phyloP scores from a whole-genome alignment of 2,888 invertebrate species.

The Cryptus armator region DNA sequence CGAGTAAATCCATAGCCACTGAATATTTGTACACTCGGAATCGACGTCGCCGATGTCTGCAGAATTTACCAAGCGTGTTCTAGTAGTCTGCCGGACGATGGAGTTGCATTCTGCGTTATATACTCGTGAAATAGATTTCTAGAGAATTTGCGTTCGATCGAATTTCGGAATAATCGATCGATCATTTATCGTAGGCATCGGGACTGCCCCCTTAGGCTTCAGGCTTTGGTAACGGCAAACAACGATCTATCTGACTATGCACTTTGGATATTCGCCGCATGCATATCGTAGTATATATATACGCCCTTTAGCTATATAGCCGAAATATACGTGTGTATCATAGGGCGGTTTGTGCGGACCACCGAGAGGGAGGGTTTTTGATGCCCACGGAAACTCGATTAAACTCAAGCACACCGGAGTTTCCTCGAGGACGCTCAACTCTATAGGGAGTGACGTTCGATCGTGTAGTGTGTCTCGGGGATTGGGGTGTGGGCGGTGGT shows the following conservation, averaged over 20 bases:
- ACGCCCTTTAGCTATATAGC: background rate
- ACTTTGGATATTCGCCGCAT: slow-evolving; percentile 30
- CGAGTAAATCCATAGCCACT: too few relatives aligned
- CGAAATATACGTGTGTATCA: slow-evolving; percentile 34
- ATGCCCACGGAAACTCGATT: slow-evolving; percentile 73
- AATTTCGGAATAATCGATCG: slow-evolving; percentile 65
- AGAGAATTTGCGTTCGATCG: slow-evolving; percentile 53
- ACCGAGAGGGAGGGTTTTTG: slow-evolving; percentile 37
- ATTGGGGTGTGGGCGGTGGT: slow-evolving; percentile 48
- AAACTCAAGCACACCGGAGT: slow-evolving; percentile 71
- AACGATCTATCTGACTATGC: slow-evolving; percentile 23
- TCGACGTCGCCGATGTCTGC: background rate
- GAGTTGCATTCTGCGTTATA: slow-evolving; percentile 17
- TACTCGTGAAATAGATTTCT: slow-evolving; percentile 9
- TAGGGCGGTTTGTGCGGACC: slow-evolving; percentile 44
- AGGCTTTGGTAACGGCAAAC: slow-evolving; percentile 2
- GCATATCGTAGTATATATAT: slow-evolving; percentile 1
- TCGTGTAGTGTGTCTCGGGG: slow-evolving; percentile 54
- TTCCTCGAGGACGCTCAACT: slow-evolving; percentile 66
- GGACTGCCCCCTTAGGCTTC: background rate
- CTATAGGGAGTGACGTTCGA: slow-evolving; percentile 63
- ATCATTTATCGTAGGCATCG: slow-evolving; percentile 32
- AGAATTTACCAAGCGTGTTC: background rate
- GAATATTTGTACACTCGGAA: too few relatives aligned
- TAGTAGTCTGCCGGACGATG: background rate